Percentiles rank a stretch among this genome's conserved stretches.
These are phyloP conservation scores for Zaprionus tsacasi DNA, from an alignment of 1,140 invertebrate species.

Conservation along the genomic window DNA sequence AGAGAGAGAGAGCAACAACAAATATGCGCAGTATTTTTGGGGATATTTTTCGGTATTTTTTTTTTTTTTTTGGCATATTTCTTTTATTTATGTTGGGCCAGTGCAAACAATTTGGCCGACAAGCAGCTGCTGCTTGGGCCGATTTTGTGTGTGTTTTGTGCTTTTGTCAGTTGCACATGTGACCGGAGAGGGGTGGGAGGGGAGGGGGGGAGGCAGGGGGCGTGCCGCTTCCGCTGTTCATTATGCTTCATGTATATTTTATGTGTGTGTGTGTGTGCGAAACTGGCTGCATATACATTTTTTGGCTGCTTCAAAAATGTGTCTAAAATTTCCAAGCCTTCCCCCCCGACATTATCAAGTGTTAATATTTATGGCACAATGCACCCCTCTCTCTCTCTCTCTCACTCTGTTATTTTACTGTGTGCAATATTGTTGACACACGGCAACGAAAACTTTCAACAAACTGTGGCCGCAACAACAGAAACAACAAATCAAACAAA, in stretches of 20 bases:
- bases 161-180: slow-evolving; percentile 78
- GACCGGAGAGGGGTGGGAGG: slow-evolving; percentile 9
- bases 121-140: slow-evolving; percentile 32
- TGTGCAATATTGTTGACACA: slow-evolving; percentile 51
- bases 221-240: slow-evolving; percentile 46
- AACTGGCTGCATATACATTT: slow-evolving; percentile 40
- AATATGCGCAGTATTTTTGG: slow-evolving; percentile 4
- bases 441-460: slow-evolving; percentile 44
- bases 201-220: slow-evolving; percentile 1
- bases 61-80: slow-evolving; percentile 26
- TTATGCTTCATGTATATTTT: slow-evolving; percentile 64
- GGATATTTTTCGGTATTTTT: neutral
- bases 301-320: slow-evolving; percentile 17
- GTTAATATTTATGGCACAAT: slow-evolving; percentile 52
- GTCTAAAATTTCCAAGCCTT: slow-evolving; percentile 22
- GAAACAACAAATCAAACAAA: slow-evolving; percentile 48
- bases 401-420: neutral
- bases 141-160: slow-evolving; percentile 54
- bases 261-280: slow-evolving; percentile 23
- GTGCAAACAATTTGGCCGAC: slow-evolving; percentile 63
- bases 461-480: slow-evolving; percentile 48
- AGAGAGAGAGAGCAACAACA: neutral
- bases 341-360: slow-evolving; percentile 42
- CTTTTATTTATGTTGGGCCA: slow-evolving; percentile 64
- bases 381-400: neutral